Conservation (phyloP, 2,113 vertebrate species). For the Micronisus gabar region DNA sequence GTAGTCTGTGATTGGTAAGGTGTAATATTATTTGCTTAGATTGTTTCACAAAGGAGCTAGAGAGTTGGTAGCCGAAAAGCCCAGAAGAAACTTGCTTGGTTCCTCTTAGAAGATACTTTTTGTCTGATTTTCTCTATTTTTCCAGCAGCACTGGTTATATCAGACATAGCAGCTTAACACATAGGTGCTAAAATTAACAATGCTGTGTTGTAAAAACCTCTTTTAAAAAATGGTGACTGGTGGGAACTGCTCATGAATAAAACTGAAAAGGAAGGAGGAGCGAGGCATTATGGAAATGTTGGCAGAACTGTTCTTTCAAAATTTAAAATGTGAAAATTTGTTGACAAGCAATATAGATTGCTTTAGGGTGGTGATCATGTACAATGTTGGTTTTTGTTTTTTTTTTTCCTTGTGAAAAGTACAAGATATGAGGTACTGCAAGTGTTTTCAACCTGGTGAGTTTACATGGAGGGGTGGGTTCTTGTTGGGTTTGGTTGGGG, state of each 20-base stretch:
- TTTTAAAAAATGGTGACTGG: neutral
- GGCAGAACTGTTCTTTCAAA: neutral
- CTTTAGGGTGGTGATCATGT: neutral
- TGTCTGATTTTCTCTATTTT: neutral
- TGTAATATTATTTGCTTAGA: neutral
- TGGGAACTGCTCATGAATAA: constrained; percentile 5
- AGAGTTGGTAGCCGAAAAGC: neutral
- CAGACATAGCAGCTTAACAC: neutral
- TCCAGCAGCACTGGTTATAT: neutral
- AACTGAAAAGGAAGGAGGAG: neutral
- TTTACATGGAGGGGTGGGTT: accelerated
- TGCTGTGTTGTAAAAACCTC: neutral
- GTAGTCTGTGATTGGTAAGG: neutral
- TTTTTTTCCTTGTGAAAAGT: neutral
- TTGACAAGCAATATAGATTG: neutral
- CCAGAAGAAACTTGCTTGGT: neutral
- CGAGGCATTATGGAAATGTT: neutral
- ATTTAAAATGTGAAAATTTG: neutral
- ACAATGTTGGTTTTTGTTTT: no score
- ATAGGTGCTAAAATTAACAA: constrained; percentile 20
- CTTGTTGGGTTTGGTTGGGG: neutral
- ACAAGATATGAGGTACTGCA: accelerated
- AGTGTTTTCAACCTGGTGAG: neutral
- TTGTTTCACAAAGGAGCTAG: neutral
- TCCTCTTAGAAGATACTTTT: neutral